Evolutionary conservation across 1,140 invertebrate genomes (phyloP).

Genomic region (Pseudomyrmex dendroicus): DNA sequence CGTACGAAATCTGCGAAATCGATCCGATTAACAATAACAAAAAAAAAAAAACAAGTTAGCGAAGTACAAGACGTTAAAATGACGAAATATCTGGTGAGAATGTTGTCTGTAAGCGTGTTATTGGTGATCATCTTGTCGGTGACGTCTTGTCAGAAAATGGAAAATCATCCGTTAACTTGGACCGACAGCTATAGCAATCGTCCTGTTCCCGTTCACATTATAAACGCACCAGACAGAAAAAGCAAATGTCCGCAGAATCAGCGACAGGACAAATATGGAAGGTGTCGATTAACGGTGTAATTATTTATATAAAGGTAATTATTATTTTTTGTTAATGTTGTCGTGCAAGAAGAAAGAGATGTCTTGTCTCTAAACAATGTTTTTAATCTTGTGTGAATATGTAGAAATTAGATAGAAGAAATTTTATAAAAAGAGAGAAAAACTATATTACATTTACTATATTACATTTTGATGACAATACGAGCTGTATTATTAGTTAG

Average conservation of each 20-base stretch:
- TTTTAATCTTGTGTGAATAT: too few species aligned
- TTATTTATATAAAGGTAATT: not conserved
- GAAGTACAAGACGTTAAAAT: constrained; percentile 5
- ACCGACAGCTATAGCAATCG: too few species aligned
- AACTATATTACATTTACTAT: too few species aligned
- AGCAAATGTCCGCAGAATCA: constrained; percentile 6
- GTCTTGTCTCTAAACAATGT: too few species aligned
- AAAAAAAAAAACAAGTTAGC: not conserved
- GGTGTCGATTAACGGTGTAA: not conserved
- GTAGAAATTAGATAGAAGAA: too few species aligned
- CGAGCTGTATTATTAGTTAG: too few species aligned
- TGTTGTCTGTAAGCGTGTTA: constrained; percentile 2
- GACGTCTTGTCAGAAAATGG: not conserved
- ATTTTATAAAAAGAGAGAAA: too few species aligned
- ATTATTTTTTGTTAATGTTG: constrained; percentile 8
- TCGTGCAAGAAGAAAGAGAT: too few species aligned
- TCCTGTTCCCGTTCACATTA: not conserved
- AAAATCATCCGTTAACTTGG: not conserved
- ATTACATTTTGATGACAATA: too few species aligned
- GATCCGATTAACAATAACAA: not conserved
- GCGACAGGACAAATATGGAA: not conserved
- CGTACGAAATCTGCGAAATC: not conserved
- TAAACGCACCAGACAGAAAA: not conserved
- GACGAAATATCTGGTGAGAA: not conserved
- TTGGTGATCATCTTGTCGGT: not conserved